Base-by-base conservation (phyloP, 2,113 vertebrate genomes). In the Ursus arctos region DNA sequence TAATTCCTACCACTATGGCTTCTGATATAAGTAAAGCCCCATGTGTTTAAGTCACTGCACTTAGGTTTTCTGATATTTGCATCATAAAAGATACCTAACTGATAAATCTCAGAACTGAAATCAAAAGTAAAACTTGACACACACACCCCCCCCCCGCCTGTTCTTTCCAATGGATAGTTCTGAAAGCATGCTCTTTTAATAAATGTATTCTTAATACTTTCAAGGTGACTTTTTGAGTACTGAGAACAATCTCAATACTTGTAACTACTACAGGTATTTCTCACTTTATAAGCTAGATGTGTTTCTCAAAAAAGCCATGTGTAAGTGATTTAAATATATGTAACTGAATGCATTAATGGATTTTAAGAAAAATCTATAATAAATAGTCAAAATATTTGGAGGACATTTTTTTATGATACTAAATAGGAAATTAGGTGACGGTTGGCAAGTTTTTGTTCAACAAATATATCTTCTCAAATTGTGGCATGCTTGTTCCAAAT, bases 221-320 rank as follows among this genome's bases (percentile, higher is more conserved):
- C 55, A 43, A 43, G 63, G 79, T n/a, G 47, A 28, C 55, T 83
- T 94, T 72, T 63, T 77, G 59, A 31, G 28, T 77, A 89, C 12
- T 36, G 12, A 95, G 26, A 81, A 81, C 72, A 96, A 74, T 80
- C n/a, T 86, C 31, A 94, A 74, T 72, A 31, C 55, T 94, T 36
- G 33, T 81, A 91, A 81, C 74, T 86, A 71, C 53, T 72, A 51
- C 1, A 57, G 26, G 36, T 53, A 86, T 74, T 86, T 47, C 80
- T 89, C 61, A 89, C 11, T 91, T 94, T 55, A 57, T 40, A 91
- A 40, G 72, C 7, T 43, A n/a, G 51, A 28, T 43, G 12, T 61
- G 15, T 53, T 63, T 63, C 33, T 96, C 53, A 74, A 92, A 92
- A 57, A 92, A 57, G 7, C 36, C 67, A 49, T 2, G 0, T 65